Conservation (phyloP, 2,888 invertebrate genomes). For the Harmothoe impar region DNA sequence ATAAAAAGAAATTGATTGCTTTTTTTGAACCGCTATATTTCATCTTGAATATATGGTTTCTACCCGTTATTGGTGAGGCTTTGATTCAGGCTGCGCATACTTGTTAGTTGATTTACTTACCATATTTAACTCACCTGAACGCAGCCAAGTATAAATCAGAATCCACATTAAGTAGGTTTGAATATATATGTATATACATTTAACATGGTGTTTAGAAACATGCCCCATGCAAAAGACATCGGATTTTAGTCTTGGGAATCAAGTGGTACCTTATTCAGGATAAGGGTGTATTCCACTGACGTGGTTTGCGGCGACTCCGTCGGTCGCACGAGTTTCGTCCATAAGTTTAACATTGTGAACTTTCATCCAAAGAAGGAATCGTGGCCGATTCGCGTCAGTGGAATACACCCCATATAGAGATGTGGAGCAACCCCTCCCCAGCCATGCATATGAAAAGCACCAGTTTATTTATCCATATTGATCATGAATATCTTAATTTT, state of each 20-base stretch:
- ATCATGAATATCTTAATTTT: neutral
- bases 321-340: too few species aligned
- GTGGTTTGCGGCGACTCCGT: too few species aligned
- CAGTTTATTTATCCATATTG: neutral
- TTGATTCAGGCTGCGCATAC: too few species aligned
- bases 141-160: slow-evolving; percentile 1
- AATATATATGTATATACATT: neutral
- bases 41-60: too few species aligned
- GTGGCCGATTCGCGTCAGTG: too few species aligned
- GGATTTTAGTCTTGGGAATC: neutral
- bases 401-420: neutral
- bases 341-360: neutral
- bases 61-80: too few species aligned
- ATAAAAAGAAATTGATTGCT: too few species aligned
- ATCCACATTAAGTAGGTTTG: neutral
- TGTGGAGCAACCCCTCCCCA: too few species aligned
- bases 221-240: neutral
- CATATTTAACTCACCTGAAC: slow-evolving; percentile 45
- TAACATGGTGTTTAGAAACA: neutral
- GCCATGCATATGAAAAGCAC: neutral
- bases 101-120: slow-evolving; percentile 10
- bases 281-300: too few species aligned
- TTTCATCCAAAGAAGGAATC: too few species aligned
- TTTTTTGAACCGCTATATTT: neutral
- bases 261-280: too few species aligned